Conservation (phyloP, 1,140 invertebrate genomes). For the Camponotus floridanus region DNA sequence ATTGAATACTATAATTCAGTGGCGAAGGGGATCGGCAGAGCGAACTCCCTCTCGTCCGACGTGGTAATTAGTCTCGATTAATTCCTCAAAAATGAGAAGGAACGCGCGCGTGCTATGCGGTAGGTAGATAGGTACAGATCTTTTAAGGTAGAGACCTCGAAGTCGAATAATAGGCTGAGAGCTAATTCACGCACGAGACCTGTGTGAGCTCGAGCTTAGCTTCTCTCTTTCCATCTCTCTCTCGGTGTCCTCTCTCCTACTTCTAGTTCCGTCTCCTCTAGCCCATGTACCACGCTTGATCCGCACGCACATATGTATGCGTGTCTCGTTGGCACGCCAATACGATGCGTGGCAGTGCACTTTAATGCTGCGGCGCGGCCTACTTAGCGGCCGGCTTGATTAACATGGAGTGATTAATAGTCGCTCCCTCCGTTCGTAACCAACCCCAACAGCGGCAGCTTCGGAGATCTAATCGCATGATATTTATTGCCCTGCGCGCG, state of each 20-base stretch:
- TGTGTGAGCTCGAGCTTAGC: constrained; percentile 2
- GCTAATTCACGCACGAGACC: constrained; percentile 70
- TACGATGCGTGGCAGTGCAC: constrained; percentile 71
- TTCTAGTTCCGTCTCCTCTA: constrained; percentile 26
- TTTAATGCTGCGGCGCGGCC: constrained; percentile 81
- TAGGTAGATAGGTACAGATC: constrained; percentile 81
- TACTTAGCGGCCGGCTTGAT: constrained; percentile 83
- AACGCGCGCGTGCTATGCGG: constrained; percentile 76
- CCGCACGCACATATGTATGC: constrained; percentile 13
- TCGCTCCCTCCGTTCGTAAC: constrained; percentile 77
- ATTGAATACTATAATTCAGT: constrained; percentile 38
- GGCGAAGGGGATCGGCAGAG: constrained; percentile 20
- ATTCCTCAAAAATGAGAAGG: constrained; percentile 78
- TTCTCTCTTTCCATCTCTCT: constrained; percentile 8
- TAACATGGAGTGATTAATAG: constrained; percentile 84
- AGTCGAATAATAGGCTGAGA: constrained; percentile 76
- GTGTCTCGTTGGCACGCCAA: constrained; percentile 41
- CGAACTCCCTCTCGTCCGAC: constrained; percentile 32
- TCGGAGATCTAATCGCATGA: constrained; percentile 83
- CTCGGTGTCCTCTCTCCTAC: neutral
- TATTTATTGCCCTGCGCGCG: constrained; percentile 82
- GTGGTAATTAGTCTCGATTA: constrained; percentile 81
- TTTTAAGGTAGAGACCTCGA: constrained; percentile 45
- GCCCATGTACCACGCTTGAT: constrained; percentile 38
- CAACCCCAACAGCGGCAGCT: constrained; percentile 76